Base-by-base conservation (phyloP, 2,888 invertebrate genomes). In the Pterostichus niger region DNA sequence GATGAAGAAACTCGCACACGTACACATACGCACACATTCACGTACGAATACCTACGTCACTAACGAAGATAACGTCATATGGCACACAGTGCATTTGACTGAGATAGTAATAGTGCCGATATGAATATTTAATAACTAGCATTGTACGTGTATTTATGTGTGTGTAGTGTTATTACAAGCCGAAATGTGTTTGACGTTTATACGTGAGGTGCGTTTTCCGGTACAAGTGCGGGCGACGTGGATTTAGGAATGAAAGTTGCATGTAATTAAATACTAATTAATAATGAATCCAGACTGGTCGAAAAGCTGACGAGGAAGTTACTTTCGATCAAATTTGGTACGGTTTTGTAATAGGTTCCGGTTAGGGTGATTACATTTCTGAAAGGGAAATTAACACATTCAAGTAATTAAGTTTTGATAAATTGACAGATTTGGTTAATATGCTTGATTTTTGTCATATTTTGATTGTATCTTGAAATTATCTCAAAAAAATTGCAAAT, bases 231-330 rank as follows among this genome's bases (percentile, higher is more conserved):
- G 64, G n/a, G 33, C 49, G 11, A 13, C 13, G 49, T 49, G 49
- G 49, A 24, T 24, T 24, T 33, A 11, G 59, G 31, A 59, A 59
- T 59, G 59, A 64, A 64, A 64, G 64, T 64, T 64, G 64, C 64
- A 35, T 64, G 64, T 64, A 64, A 64, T 64, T 64, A 64, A 64
- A 64, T 64, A 35, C 64, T 64, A 64, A 64, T 64, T 64, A 64
- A 59, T 59, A 59, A 64, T 64, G 35, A 35, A 59, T 7, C 24
- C 17, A 31, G 11, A 3, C 13, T n/a, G 49, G 11, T 49, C n/a
- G n/a, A 13, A 49, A 49, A 5, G 5, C 13, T 49, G 13, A 49
- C 5, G 49, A n/a, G 64, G 64, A 64, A 33, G 64, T n/a, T 64
- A 64, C 64, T 64, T 64, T 64, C 64, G 64, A 64, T 64, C 31